phyloP scores from a whole-genome alignment of 2,888 invertebrate species.

The Yponomeuta cagnagella region DNA sequence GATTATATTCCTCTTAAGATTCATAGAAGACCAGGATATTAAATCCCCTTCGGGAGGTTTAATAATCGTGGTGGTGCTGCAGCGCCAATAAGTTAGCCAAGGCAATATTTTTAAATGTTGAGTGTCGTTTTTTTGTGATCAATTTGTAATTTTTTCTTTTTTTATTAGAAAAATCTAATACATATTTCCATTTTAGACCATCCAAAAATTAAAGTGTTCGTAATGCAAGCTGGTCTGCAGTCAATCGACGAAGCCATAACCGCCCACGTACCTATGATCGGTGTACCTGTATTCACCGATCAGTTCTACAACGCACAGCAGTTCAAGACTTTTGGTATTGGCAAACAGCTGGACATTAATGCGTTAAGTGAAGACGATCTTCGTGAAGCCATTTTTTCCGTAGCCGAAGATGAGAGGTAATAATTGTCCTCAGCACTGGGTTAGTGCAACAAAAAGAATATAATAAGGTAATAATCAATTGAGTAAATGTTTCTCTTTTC shows the following conservation, averaged over 20 bases:
- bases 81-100: too few species aligned
- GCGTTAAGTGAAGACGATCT: constrained; percentile 11
- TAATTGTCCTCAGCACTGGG: too few species aligned
- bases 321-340: constrained; percentile 15
- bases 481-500: too few species aligned
- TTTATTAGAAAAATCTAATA: too few species aligned
- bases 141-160: too few species aligned
- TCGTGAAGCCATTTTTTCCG: constrained; percentile 10
- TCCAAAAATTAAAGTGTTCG: constrained; percentile 16
- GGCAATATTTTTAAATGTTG: too few species aligned
- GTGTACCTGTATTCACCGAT: constrained; percentile 16
- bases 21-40: too few species aligned
- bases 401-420: constrained; percentile 15
- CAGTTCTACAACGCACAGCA: constrained; percentile 16
- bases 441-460: too few species aligned
- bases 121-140: too few species aligned
- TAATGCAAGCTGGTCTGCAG: constrained; percentile 17
- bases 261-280: constrained; percentile 11
- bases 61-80: too few species aligned
- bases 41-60: too few species aligned
- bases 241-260: constrained; percentile 17
- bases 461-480: background rate
- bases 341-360: constrained; percentile 11
- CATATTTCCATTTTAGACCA: constrained; percentile 9
- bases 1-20: too few species aligned